A percentile compares a stretch with the other conserved stretches of the same genome.
phyloP scores from a whole-genome alignment of 1,140 invertebrate species.

The Palaemon carinicauda region DNA sequence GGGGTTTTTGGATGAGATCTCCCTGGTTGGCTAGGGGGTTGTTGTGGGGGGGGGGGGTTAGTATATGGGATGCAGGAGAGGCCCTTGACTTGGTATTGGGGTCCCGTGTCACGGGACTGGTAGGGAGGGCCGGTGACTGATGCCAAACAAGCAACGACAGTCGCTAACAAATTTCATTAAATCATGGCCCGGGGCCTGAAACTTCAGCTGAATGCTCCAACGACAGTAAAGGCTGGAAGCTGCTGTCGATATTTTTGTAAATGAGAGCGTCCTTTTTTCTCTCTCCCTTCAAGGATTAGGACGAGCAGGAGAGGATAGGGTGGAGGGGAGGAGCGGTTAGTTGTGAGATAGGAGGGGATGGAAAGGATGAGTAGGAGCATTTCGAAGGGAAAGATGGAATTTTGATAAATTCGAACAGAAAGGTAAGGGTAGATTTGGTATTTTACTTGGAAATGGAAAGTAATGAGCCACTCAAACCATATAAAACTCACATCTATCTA shows the following conservation, averaged over 20 bases:
- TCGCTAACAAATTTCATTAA: conserved; percentile 56
- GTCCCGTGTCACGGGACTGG: too few species aligned
- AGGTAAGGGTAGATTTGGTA: too few species aligned
- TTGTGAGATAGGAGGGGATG: too few species aligned
- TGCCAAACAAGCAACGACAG: conserved; percentile 48
- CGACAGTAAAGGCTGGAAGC: background rate
- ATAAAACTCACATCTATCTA: conserved; percentile 10
- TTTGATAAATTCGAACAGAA: too few species aligned
- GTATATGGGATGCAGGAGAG: too few species aligned
- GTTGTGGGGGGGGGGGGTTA: too few species aligned
- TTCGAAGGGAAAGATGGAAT: background rate
- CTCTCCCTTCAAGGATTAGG: background rate
- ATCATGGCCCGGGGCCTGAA: conserved; percentile 42
- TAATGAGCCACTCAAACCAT: background rate
- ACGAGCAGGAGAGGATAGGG: background rate
- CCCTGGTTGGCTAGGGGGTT: background rate
- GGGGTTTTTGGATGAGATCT: background rate
- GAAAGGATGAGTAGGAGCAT: too few species aligned
- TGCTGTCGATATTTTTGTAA: conserved; percentile 30
- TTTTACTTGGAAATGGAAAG: too few species aligned
- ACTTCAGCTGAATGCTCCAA: conserved; percentile 45
- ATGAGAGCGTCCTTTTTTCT: background rate
- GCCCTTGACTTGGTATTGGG: too few species aligned
- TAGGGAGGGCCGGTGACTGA: background rate
- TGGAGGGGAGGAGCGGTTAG: background rate